Base-by-base conservation (phyloP, 2,888 invertebrate species). In the Lamproptera curius region DNA sequence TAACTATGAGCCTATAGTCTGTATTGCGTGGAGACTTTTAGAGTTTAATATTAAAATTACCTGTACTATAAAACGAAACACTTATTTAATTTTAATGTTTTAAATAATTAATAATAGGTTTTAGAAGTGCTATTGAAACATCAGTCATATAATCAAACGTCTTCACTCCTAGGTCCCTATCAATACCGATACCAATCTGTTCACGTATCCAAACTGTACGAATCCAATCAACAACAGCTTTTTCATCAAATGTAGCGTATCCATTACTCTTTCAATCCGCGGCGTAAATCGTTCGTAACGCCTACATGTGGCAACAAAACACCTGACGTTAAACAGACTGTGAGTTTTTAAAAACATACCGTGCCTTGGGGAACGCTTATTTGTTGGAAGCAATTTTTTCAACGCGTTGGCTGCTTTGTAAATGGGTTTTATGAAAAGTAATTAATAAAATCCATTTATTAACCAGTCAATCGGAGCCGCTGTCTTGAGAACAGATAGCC, bases 361-460 rank as follows among this genome's bases (percentile, higher is more conserved):
- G 13, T 33, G 9, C 13, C 15, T 5, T 13, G n/a, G n/a, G 11
- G 11, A 33, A 33, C 14, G 20, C 20, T 15, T 20, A 42, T 42
- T 10, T 6, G 15, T 23, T 33, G 35, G 41, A 20, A 11, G 14
- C 10, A 40, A 16, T 9, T 34, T 42, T 8, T 13, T 9, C 13
- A 10, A 10, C 14, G 14, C 16, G 31, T 28, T 37, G 37, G 37
- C 37, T 31, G 42, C 31, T 31, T 8, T 33, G 37, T 37, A 11
- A 42, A 42, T 47, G 26, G 28, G 36, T 41, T 41, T 35, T 41
- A 46, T 36, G 39, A 40, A 40, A 40, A 23, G 2, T 34, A 39
- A 40, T 46, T 46, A 39, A 46, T 34, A n/a, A n/a, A n/a, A n/a
- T n/a, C n/a, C n/a, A n/a, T n/a, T n/a, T n/a, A n/a, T n/a, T n/a